These are phyloP conservation scores for Epirrhoe alternata DNA, from an alignment of 2,888 invertebrate species.

Conservation along the genomic window DNA sequence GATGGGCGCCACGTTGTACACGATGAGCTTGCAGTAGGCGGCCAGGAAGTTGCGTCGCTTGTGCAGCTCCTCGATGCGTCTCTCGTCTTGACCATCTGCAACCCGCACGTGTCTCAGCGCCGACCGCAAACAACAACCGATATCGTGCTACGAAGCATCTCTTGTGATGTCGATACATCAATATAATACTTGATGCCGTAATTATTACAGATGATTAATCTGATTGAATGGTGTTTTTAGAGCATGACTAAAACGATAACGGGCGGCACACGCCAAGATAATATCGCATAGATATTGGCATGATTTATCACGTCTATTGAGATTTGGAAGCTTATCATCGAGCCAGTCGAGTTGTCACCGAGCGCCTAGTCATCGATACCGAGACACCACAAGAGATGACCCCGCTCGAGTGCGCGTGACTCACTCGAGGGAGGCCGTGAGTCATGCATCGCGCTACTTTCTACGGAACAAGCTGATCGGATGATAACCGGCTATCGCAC, in stretches of 20 bases:
- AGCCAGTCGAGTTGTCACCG: conserved; percentile 19
- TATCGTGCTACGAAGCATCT: conserved; percentile 31
- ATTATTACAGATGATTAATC: not conserved
- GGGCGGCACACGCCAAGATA: not conserved
- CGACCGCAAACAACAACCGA: not conserved
- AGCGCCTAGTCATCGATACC: conserved; percentile 26
- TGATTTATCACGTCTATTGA: not conserved
- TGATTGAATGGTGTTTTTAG: not conserved
- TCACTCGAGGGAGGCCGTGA: conserved; percentile 27
- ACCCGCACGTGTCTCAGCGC: conserved; percentile 29
- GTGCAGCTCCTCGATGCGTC: conserved; percentile 98
- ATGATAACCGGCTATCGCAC: conserved; percentile 4
- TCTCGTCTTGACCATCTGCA: conserved; percentile 96
- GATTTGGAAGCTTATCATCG: not conserved
- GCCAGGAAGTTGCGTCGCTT: conserved; percentile 98
- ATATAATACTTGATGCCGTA: not conserved
- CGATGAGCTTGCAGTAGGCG: conserved; percentile 98
- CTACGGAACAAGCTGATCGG: conserved; percentile 25
- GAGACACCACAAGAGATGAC: conserved; percentile 31
- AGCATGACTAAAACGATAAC: not conserved
- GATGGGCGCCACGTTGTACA: conserved; percentile 98
- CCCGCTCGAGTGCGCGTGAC: conserved; percentile 15
- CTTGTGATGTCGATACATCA: conserved; percentile 27
- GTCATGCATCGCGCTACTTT: conserved; percentile 34
- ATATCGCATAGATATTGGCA: not conserved